These are phyloP conservation scores for Pangasius mekongensis DNA, from an alignment of 2,797 vertebrate genomes.

Conservation along the genomic window DNA sequence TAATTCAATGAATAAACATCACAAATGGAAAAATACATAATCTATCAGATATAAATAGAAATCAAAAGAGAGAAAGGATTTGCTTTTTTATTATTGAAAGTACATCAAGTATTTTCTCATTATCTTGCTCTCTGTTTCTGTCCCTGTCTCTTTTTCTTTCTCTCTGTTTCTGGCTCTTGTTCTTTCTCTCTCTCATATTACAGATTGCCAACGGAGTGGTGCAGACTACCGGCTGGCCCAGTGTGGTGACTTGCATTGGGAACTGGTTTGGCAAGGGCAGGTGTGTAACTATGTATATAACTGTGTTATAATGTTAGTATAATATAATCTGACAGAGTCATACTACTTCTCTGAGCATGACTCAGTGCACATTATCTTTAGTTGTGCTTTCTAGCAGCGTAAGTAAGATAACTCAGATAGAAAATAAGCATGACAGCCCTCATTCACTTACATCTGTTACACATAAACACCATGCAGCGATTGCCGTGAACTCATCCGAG, in stretches of 20 bases:
- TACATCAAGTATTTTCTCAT: neutral
- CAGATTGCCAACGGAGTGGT: constrained; percentile 89
- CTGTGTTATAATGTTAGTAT: neutral
- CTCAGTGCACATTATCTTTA: neutral
- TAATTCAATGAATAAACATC: neutral
- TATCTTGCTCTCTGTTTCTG: too few relatives aligned
- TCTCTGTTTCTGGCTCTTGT: too few relatives aligned
- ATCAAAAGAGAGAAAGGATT: neutral
- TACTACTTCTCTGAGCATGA: neutral
- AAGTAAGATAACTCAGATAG: neutral
- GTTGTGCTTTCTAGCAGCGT: neutral
- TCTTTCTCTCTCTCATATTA: neutral
- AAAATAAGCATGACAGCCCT: neutral
- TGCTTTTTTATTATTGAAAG: neutral
- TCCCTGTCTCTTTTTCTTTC: too few relatives aligned
- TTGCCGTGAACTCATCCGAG: neutral
- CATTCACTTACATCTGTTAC: too few relatives aligned
- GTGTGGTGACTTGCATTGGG: constrained; percentile 89
- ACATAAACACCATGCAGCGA: neutral
- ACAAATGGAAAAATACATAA: neutral
- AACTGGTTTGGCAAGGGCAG: constrained; percentile 98
- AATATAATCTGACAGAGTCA: neutral
- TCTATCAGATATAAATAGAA: neutral
- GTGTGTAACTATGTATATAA: constrained; percentile 69
- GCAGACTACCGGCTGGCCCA: constrained; percentile 95